Evolutionary conservation across 2,888 invertebrate species (phyloP), one percentile per base, ranked within the genome.

Genomic region (Pheosia gnoma): DNA sequence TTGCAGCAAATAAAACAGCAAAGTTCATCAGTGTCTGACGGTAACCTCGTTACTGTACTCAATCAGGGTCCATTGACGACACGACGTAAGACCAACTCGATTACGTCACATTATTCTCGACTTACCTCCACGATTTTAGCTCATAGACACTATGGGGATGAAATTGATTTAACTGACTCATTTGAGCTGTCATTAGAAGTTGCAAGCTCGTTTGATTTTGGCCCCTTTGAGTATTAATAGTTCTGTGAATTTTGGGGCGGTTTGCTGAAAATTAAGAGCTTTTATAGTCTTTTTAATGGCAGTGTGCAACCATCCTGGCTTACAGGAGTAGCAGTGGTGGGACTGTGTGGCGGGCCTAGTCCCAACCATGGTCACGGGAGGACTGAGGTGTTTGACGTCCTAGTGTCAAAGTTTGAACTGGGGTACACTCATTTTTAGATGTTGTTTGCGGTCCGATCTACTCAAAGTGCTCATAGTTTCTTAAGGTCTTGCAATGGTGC

Each of bases 31-130:
- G 88, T 84, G 84, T 85, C 81, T 79, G 82, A 72, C 83, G 77
- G 80, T 91, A 91, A 91, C 81, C 59, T 85, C 76, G 84, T 92
- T 92, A 91, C 74, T 67, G 83, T 87, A 86, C 91, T 91, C 91
- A 91, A 91, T 92, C 91, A 91, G 82, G 75, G 72, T 70, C 84
- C 87, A 91, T 92, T 91, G 90, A 90, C 84, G 88, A 82, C 82
- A 80, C 83, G 86, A 85, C 81, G 90, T 90, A 88, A 90, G 85
- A 86, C 67, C 77, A 86, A 91, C 86, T 86, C 82, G 84, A 91
- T 91, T 90, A 91, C 69, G 70, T 77, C 71, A 85, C 83, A 87
- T 90, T 89, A 90, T 89, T 86, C 84, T 72, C 83, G 81, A 83
- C 85, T 78, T 70, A 72, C 70, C 62, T 59, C 39, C 60, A 66